Percentiles rank a stretch among this genome's conserved stretches.
These are phyloP conservation scores for Brachionus manjavacas DNA, from an alignment of 1,140 invertebrate species.

Conservation along the genomic window DNA sequence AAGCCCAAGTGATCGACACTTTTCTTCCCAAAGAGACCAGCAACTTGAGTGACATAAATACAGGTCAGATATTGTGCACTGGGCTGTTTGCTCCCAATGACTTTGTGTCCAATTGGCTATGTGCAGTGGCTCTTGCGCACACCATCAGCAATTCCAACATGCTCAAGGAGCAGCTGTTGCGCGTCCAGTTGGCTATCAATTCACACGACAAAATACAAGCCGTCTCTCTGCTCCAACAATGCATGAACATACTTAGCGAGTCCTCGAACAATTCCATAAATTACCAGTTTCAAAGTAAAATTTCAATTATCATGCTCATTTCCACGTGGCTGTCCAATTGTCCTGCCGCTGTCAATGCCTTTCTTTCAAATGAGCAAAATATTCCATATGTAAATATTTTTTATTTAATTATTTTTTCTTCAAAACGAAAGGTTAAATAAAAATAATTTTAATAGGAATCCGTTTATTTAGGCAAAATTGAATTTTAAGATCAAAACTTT, in stretches of 20 bases:
- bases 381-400: slow-evolving; percentile 69
- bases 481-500: too few relatives aligned
- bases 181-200: slow-evolving; percentile 72
- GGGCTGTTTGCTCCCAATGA: slow-evolving; percentile 80
- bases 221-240: slow-evolving; percentile 80
- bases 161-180: slow-evolving; percentile 81
- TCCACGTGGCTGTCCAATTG: slow-evolving; percentile 82
- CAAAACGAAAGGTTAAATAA: too few relatives aligned
- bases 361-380: slow-evolving; percentile 76
- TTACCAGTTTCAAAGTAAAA: slow-evolving; percentile 77
- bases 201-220: slow-evolving; percentile 73
- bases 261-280: slow-evolving; percentile 49
- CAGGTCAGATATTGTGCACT: slow-evolving; percentile 85
- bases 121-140: slow-evolving; percentile 81
- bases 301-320: slow-evolving; percentile 84
- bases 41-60: slow-evolving; percentile 53
- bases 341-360: slow-evolving; percentile 72
- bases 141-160: slow-evolving; percentile 82
- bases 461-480: too few relatives aligned
- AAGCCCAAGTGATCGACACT: slow-evolving; percentile 11
- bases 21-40: slow-evolving; percentile 47
- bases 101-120: slow-evolving; percentile 93
- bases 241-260: slow-evolving; percentile 74
- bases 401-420: too few relatives aligned
- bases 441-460: too few relatives aligned